phyloP scores from a whole-genome alignment of 2,113 vertebrate species.

The Myotis lucifugus region DNA sequence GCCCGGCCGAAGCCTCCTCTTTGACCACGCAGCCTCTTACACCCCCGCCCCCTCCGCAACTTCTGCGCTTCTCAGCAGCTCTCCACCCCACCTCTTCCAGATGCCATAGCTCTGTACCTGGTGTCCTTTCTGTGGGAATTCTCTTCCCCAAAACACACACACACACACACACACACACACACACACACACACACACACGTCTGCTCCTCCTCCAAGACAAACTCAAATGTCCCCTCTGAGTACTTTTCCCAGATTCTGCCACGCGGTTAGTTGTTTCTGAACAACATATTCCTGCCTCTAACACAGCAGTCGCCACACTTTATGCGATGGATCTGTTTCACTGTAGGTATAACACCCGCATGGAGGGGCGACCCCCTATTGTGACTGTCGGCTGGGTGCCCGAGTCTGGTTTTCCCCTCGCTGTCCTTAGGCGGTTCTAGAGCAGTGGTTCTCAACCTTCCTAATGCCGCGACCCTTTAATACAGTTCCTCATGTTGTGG shows the following conservation, averaged over 20 bases:
- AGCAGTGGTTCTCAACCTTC: no score
- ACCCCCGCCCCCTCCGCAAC: neutral
- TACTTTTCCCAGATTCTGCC: neutral
- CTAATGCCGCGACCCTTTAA: no score
- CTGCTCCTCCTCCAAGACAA: neutral
- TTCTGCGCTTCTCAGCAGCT: neutral
- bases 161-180: fast-evolving
- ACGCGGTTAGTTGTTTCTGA: neutral
- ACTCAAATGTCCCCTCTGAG: neutral
- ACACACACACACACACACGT: fast-evolving
- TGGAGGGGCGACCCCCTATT: neutral
- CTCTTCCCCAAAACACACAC: neutral
- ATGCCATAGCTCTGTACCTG: neutral
- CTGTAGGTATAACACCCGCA: neutral
- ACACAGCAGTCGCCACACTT: neutral
- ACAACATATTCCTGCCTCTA: neutral
- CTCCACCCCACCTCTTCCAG: neutral
- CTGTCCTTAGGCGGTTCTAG: no score
- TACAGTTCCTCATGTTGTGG: no score
- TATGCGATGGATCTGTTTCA: neutral
- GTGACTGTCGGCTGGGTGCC: neutral
- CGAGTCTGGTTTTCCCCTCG: neutral
- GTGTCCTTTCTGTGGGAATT: neutral
- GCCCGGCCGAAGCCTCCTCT: neutral
- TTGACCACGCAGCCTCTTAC: neutral